A percentile compares a stretch with the other conserved stretches of the same genome.
phyloP scores from a whole-genome alignment of 1,140 invertebrate genomes.

The Heliconius congener region DNA sequence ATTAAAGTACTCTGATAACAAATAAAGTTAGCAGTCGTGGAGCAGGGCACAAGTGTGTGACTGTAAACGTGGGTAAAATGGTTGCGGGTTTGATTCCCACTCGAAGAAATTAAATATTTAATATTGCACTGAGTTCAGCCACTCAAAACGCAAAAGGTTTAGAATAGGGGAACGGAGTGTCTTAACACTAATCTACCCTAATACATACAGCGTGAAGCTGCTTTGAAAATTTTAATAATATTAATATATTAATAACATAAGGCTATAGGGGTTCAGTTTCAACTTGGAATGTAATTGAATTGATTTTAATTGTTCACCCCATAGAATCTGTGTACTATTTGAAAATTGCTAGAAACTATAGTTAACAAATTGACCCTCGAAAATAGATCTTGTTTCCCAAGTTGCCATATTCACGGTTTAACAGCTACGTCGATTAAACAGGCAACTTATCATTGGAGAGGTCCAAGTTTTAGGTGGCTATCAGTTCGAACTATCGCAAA shows the following conservation, averaged over 20 bases:
- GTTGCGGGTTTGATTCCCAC: too few species aligned
- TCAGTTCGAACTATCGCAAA: slow-evolving; percentile 45
- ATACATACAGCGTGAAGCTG: too few species aligned
- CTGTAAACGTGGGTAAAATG: too few species aligned
- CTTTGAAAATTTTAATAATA: neutral
- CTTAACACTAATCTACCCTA: too few species aligned
- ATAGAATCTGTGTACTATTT: neutral
- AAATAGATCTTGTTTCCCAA: slow-evolving; percentile 14
- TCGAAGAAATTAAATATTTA: too few species aligned
- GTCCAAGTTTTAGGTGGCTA: slow-evolving; percentile 40
- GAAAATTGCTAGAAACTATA: neutral
- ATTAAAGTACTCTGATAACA: too few species aligned
- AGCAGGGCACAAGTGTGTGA: too few species aligned
- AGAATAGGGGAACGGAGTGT: too few species aligned
- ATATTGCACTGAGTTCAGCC: too few species aligned
- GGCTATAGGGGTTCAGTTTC: neutral
- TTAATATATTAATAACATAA: neutral
- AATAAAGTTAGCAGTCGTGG: neutral
- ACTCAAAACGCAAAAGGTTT: too few species aligned
- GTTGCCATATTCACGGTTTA: slow-evolving; percentile 30
- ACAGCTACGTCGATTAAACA: slow-evolving; percentile 37
- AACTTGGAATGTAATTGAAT: neutral
- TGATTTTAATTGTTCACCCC: neutral
- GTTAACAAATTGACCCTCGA: slow-evolving; percentile 19
- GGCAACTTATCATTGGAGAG: slow-evolving; percentile 24